phyloP scores from a whole-genome alignment of 1,140 invertebrate genomes.

The Carposina sasakii region DNA sequence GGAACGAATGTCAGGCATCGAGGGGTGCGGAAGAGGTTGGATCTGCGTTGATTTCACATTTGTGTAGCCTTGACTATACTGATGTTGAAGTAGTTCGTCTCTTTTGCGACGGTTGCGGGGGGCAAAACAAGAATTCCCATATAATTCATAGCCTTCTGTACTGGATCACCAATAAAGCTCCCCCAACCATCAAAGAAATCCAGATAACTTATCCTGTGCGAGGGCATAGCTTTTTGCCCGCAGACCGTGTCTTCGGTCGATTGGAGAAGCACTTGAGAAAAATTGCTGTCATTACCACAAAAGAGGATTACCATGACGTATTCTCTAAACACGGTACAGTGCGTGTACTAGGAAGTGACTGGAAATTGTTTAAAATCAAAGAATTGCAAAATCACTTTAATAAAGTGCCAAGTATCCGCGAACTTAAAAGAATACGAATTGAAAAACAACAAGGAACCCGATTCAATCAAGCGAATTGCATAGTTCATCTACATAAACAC shows the following conservation, averaged over 20 bases:
- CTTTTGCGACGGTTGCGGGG: constrained; percentile 31
- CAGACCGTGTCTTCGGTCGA: constrained; percentile 36
- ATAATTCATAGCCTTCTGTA: constrained; percentile 26
- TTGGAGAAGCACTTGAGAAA: constrained; percentile 30
- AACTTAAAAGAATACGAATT: neutral
- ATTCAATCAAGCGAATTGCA: neutral
- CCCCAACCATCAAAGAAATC: constrained; percentile 18
- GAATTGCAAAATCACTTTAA: neutral
- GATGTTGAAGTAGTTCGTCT: constrained; percentile 17
- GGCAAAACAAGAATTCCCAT: constrained; percentile 33
- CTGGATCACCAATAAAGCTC: constrained; percentile 18
- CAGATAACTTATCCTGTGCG: constrained; percentile 31
- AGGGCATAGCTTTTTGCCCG: constrained; percentile 37
- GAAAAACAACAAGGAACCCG: neutral
- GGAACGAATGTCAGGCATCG: neutral
- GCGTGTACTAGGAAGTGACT: neutral
- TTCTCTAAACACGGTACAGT: neutral
- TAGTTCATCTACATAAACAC: too few species aligned
- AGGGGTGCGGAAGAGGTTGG: neutral
- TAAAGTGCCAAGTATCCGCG: neutral
- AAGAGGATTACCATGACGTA: neutral
- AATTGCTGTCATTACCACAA: neutral
- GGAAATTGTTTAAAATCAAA: neutral
- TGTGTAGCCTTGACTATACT: constrained; percentile 6
- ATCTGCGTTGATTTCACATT: neutral